These are phyloP conservation scores for Dendrolimus punctatus DNA, from an alignment of 1,140 invertebrate genomes.

Conservation along the genomic window DNA sequence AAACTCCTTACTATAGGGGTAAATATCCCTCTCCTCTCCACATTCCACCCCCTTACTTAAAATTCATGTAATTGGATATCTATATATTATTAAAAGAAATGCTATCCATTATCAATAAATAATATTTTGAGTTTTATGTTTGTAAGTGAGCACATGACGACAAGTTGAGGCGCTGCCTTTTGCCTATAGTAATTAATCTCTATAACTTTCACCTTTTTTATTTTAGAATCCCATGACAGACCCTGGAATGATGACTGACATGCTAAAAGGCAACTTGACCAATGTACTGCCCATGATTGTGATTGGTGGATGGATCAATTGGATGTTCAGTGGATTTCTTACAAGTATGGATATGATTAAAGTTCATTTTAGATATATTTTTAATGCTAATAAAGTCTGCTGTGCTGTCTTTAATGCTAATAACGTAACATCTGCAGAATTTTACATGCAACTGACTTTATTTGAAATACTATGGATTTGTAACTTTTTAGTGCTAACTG, in stretches of 20 bases:
- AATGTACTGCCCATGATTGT: conserved; percentile 99
- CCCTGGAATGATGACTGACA: conserved; percentile 98
- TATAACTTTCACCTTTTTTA: conserved; percentile 5
- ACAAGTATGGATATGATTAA: conserved; percentile 82
- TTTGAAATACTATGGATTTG: no score
- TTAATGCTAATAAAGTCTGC: neutral
- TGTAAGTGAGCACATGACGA: no score
- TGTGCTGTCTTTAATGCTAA: neutral
- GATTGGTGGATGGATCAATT: conserved; percentile 99
- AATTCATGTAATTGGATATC: no score
- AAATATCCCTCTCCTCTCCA: no score
- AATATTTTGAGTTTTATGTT: no score
- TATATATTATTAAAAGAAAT: no score
- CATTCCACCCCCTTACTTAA: no score
- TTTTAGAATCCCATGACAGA: conserved; percentile 96
- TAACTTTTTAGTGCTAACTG: no score
- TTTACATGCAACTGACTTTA: no score
- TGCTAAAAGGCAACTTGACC: conserved; percentile 98
- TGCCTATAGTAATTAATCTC: neutral
- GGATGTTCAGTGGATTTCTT: conserved; percentile 99
- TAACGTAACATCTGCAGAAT: neutral
- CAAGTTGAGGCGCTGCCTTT: no score
- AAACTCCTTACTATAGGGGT: no score
- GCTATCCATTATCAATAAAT: no score
- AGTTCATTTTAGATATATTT: neutral